These are phyloP conservation scores for Phenacoccus solenopsis DNA, from an alignment of 1,140 invertebrate species.

Conservation along the genomic window DNA sequence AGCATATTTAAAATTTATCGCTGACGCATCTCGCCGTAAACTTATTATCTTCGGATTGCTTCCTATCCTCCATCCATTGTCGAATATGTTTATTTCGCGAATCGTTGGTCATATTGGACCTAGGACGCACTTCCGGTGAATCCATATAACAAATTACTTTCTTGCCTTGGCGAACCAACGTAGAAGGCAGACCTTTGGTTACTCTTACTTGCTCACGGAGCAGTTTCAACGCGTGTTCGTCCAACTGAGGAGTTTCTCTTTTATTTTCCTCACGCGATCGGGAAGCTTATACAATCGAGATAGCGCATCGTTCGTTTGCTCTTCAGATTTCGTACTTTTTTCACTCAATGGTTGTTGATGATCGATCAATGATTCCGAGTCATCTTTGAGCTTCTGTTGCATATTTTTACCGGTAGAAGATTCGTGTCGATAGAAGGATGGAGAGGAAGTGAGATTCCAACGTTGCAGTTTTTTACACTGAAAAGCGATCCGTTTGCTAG, in stretches of 20 bases:
- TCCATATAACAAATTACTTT: neutral
- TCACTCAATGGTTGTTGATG: too few relatives aligned
- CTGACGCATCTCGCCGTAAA: neutral
- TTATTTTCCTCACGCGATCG: too few relatives aligned
- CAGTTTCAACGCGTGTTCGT: neutral
- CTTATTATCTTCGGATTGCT: neutral
- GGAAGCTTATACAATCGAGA: too few relatives aligned
- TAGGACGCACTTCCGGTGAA: neutral
- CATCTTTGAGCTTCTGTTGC: too few relatives aligned
- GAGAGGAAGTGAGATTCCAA: too few relatives aligned
- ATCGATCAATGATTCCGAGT: too few relatives aligned
- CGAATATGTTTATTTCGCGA: neutral
- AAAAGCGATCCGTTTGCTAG: too few relatives aligned
- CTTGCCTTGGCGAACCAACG: neutral
- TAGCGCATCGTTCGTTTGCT: too few relatives aligned
- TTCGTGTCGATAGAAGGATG: too few relatives aligned
- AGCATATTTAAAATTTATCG: neutral
- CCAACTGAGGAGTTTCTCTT: neutral
- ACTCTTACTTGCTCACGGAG: neutral
- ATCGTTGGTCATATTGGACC: neutral
- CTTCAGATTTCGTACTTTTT: too few relatives aligned
- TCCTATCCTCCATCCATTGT: neutral
- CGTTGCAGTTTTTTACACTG: too few relatives aligned
- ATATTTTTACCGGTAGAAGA: too few relatives aligned
- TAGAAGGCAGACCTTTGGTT: neutral